A percentile compares a stretch with the other conserved stretches of the same genome.
These are phyloP conservation scores for Thymallus thymallus DNA, from an alignment of 2,113 vertebrate genomes.

Conservation along the genomic window DNA sequence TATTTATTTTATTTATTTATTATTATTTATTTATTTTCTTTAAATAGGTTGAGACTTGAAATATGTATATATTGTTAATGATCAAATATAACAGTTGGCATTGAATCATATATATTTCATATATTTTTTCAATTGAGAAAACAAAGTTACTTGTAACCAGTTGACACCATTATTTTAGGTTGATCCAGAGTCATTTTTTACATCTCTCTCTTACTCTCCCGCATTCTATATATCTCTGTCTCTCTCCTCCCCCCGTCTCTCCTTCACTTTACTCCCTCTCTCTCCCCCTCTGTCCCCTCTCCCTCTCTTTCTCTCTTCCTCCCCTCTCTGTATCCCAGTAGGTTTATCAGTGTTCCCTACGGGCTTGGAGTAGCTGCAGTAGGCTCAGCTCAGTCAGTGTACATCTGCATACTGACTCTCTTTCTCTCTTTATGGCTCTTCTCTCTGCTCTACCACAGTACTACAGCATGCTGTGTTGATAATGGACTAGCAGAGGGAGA, in stretches of 20 bases:
- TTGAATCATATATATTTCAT: no score
- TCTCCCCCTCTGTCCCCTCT: not conserved
- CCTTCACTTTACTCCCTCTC: not conserved
- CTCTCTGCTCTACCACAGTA: not conserved
- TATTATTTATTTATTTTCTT: no score
- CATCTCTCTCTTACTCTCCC: not conserved
- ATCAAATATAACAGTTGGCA: no score
- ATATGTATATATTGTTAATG: no score
- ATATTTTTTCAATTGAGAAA: no score
- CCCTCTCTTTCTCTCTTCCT: not conserved
- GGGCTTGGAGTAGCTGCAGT: not conserved
- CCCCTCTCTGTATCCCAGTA: not conserved
- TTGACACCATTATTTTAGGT: no score
- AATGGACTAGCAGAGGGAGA: not conserved
- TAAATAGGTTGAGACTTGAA: no score
- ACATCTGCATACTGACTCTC: not conserved
- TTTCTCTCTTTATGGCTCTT: not conserved
- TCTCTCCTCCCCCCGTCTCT: not conserved
- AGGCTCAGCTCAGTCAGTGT: not conserved
- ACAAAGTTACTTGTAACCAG: no score
- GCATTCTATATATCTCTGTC: not conserved
- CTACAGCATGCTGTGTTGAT: not conserved
- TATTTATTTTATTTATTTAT: no score
- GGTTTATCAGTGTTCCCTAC: not conserved
- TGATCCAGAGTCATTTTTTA: no score